phyloP scores from a whole-genome alignment of 2,888 invertebrate species.

The Sphaeridia pumilis region DNA sequence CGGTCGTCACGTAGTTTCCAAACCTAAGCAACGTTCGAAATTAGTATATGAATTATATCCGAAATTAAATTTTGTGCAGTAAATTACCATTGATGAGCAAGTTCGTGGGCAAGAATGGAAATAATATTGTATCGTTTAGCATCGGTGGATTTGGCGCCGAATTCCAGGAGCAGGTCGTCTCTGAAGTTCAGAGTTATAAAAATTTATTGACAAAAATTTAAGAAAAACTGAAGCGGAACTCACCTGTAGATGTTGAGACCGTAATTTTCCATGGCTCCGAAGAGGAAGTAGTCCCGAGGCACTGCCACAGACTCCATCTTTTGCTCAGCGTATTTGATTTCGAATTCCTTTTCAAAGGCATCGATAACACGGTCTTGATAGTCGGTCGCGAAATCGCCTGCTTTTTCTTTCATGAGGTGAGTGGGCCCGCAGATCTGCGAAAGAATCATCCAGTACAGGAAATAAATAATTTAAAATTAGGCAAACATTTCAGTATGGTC shows the following conservation, averaged over 20 bases:
- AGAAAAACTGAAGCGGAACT: neutral
- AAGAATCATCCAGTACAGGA: neutral
- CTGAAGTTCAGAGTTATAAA: too few relatives aligned
- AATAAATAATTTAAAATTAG: neutral
- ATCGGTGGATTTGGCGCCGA: neutral
- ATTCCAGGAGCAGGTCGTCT: slow-evolving; percentile 6
- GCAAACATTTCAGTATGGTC: neutral
- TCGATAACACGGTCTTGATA: slow-evolving; percentile 22
- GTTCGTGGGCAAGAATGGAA: slow-evolving; percentile 5
- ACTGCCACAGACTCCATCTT: slow-evolving; percentile 32
- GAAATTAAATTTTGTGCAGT: neutral
- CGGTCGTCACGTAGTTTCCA: slow-evolving; percentile 12
- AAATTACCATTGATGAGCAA: slow-evolving; percentile 15
- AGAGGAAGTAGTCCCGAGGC: slow-evolving; percentile 15
- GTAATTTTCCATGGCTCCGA: slow-evolving; percentile 24
- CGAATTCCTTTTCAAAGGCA: slow-evolving; percentile 4
- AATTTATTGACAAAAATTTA: too few relatives aligned
- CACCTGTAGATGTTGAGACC: slow-evolving; percentile 29
- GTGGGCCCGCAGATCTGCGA: slow-evolving; percentile 26
- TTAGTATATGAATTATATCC: neutral
- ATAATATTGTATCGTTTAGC: neutral
- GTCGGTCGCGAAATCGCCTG: slow-evolving; percentile 14
- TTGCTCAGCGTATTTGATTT: slow-evolving; percentile 15
- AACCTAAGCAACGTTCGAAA: slow-evolving; percentile 4
- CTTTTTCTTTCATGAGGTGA: slow-evolving; percentile 3